Evolutionary conservation across 2,113 vertebrate genomes (phyloP), one percentile per base, ranked within the genome.

Genomic region (Malurus elegans): DNA sequence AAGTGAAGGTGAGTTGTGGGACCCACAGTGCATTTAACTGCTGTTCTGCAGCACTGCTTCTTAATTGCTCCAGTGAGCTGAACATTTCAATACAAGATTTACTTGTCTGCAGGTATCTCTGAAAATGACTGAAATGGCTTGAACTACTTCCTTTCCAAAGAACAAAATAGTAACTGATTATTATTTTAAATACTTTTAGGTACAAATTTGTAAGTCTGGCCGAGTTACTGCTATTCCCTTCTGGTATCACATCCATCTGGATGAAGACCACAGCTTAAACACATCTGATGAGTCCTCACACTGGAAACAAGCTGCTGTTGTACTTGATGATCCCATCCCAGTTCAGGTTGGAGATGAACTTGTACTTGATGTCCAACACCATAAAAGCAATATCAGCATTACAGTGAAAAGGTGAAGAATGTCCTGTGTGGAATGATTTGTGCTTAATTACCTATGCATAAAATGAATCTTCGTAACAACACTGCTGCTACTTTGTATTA

Each of bases 271-370:
- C 50, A 96, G 95, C 26, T 88, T 99, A 94, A 98, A 98, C 86
- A 99, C 99, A 24, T 98, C 98, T 19, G 97, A 96, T 79, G 97
- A 97, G 53, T 97, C 97, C 81, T 99, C 99, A 3, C 99, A 99
- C 97, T 99, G 99, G 99, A 99, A 99, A 96, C 99, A 99, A 96
- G 99, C 99, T 3, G 99, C 99, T 1, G 98, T 98, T 54, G 98
- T 99, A 88, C 97, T 99, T 16, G 98, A 99, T 79, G 95, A 98
- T 40, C 99, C 99, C 11, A 96, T 99, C 81, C 93, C 94, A 54
- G 99, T 99, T n/a, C 94, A 95, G 31, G 84, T 36, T 13, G 98
- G 99, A 64, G 98, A 99, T 53, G 98, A 98, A 92, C 97, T 99
- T 53, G 47, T 94, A 32, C 98, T 99, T 26, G 76, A 83, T 3